Evolutionary conservation across 2,113 vertebrate genomes (phyloP).

Genomic region (Seriola dumerili): DNA sequence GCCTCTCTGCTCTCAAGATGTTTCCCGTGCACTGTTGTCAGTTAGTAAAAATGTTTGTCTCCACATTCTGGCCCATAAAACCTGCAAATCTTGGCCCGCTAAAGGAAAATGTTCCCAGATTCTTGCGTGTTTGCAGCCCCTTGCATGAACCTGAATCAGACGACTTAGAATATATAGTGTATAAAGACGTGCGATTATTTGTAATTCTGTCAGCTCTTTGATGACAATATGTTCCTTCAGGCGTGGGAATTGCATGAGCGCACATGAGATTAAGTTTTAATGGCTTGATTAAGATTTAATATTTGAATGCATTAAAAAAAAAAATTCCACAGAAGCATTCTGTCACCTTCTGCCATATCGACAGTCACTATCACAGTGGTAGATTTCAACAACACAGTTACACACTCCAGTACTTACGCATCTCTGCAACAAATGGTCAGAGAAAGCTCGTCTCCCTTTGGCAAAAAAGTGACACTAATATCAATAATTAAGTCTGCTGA

Average conservation of each 20-base stretch:
- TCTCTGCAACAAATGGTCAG: conserved; percentile 5
- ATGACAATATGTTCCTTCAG: conserved; percentile 31
- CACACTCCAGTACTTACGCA: background rate
- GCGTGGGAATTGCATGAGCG: background rate
- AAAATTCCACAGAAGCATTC: background rate
- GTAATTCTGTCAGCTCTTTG: conserved; percentile 36
- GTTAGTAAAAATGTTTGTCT: conserved; percentile 61
- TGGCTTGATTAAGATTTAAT: conserved; percentile 53
- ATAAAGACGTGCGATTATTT: conserved; percentile 19
- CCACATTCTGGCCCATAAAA: conserved; percentile 32
- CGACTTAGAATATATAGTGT: background rate
- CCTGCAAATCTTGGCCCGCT: conserved; percentile 32
- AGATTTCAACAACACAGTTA: background rate
- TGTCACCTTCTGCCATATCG: conserved; percentile 2
- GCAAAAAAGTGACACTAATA: background rate
- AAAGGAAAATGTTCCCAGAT: conserved; percentile 21
- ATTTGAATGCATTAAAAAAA: conserved; percentile 34
- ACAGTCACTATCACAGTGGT: background rate
- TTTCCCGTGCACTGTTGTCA: conserved; percentile 53
- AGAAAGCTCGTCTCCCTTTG: background rate
- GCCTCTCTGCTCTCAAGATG: conserved; percentile 53
- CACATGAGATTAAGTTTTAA: conserved; percentile 39
- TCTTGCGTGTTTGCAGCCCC: background rate
- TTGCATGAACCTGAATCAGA: conserved; percentile 6
- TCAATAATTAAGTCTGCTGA: conserved; percentile 23